Conservation (phyloP, 2,888 invertebrate genomes). For the Trissoscelio sp. region DNA sequence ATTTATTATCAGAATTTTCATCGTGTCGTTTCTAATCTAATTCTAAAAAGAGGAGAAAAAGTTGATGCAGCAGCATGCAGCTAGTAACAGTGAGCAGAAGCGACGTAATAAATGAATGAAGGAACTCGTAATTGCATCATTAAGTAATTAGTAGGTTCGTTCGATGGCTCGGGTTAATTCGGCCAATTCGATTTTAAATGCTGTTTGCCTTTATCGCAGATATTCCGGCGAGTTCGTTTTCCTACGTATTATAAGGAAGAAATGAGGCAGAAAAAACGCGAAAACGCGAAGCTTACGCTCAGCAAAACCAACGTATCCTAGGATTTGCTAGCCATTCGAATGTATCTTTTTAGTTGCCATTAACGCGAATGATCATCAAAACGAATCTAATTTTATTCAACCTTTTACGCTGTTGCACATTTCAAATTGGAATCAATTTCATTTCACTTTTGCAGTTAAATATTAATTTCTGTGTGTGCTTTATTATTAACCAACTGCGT, state of each 20-base stretch:
- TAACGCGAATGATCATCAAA: slow-evolving; percentile 8
- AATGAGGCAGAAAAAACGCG: slow-evolving; percentile 64
- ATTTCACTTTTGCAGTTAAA: neutral
- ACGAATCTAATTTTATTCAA: neutral
- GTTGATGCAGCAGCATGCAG: slow-evolving; percentile 42
- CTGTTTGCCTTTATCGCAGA: slow-evolving; percentile 70
- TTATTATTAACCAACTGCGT: no score
- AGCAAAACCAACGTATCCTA: slow-evolving; percentile 29
- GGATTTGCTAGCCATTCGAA: slow-evolving; percentile 36
- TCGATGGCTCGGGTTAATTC: slow-evolving; percentile 74
- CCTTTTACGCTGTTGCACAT: neutral
- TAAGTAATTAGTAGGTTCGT: slow-evolving; percentile 77
- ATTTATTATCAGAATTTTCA: neutral
- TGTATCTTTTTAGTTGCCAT: slow-evolving; percentile 34
- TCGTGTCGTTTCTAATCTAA: slow-evolving; percentile 34
- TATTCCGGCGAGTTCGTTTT: slow-evolving; percentile 67
- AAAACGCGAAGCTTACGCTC: slow-evolving; percentile 32
- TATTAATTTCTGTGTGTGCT: no score
- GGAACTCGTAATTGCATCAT: slow-evolving; percentile 76
- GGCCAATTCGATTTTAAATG: slow-evolving; percentile 77
- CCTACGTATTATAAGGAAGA: slow-evolving; percentile 65
- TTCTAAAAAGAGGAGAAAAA: slow-evolving; percentile 22
- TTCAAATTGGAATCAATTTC: neutral
- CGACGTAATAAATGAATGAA: slow-evolving; percentile 74
- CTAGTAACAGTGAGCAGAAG: slow-evolving; percentile 54